Conservation (phyloP, 2,888 invertebrate species). For the Caenorhabditis sp. region DNA sequence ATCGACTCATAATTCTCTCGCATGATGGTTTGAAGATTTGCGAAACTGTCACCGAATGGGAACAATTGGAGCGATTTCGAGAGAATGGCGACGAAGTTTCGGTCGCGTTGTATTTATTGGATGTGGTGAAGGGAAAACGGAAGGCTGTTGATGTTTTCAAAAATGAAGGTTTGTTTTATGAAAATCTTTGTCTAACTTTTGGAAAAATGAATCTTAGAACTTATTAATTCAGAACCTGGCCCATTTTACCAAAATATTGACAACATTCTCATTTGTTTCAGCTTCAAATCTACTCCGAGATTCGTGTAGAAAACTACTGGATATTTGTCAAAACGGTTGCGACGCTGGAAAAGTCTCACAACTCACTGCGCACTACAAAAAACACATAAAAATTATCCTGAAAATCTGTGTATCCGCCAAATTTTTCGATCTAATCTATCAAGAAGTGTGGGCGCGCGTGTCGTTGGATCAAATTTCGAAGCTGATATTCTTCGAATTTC, state of each 20-base stretch:
- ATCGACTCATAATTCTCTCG: slow-evolving; percentile 47
- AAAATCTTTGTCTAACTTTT: too few species aligned
- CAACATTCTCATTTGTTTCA: slow-evolving; percentile 16
- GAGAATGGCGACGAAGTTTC: slow-evolving; percentile 47
- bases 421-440: slow-evolving; percentile 73
- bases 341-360: slow-evolving; percentile 47
- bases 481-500: slow-evolving; percentile 78
- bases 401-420: slow-evolving; percentile 45
- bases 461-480: slow-evolving; percentile 75
- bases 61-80: slow-evolving; percentile 57
- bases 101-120: slow-evolving; percentile 45
- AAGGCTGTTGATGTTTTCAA: slow-evolving; percentile 22
- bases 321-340: slow-evolving; percentile 53
- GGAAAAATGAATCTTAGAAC: too few species aligned
- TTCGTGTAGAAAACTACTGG: slow-evolving; percentile 47
- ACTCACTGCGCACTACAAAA: slow-evolving; percentile 59
- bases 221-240: too few species aligned
- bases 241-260: slow-evolving; percentile 9
- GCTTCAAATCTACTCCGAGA: slow-evolving; percentile 19
- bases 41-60: slow-evolving; percentile 48
- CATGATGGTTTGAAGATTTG: slow-evolving; percentile 49
- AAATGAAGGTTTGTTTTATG: slow-evolving; percentile 18
- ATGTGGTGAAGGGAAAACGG: slow-evolving; percentile 41
- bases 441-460: slow-evolving; percentile 77
- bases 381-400: slow-evolving; percentile 56